Evolutionary conservation across 2,888 invertebrate genomes (phyloP).

Genomic region (Leucozona laternaria): DNA sequence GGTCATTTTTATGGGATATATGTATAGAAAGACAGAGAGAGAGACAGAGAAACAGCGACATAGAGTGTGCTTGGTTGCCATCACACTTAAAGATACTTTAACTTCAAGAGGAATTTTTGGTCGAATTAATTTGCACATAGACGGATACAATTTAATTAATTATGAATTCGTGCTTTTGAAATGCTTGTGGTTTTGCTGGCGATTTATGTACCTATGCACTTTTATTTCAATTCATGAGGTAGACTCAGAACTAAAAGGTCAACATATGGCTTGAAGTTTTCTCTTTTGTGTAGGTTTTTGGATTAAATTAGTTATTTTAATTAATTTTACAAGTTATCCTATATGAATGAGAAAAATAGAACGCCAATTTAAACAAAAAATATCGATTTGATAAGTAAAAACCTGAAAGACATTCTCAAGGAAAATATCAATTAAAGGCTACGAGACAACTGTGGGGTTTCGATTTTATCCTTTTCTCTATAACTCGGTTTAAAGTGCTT

Average conservation of each 20-base stretch:
- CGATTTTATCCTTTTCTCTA: too few relatives aligned
- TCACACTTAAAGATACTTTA: conserved; percentile 2
- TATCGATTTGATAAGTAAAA: too few relatives aligned
- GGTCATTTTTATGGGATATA: conserved; percentile 9
- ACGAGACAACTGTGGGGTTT: too few relatives aligned
- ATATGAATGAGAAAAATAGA: too few relatives aligned
- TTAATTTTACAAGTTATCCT: too few relatives aligned
- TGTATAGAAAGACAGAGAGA: not conserved
- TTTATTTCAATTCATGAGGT: not conserved
- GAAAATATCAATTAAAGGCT: too few relatives aligned
- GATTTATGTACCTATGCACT: not conserved
- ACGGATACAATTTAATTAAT: conserved; percentile 33
- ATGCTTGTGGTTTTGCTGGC: not conserved
- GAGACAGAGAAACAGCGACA: not conserved
- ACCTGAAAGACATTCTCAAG: too few relatives aligned
- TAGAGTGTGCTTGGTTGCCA: conserved; percentile 2
- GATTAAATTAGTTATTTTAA: not conserved
- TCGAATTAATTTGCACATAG: conserved; percentile 24
- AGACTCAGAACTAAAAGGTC: not conserved
- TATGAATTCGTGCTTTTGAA: conserved; percentile 22
- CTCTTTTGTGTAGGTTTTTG: not conserved
- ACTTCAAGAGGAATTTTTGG: conserved; percentile 29
- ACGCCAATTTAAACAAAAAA: too few relatives aligned
- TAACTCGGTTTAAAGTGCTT: too few relatives aligned
- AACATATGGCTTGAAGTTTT: not conserved